Percentiles rank a stretch among this genome's conserved stretches.
Evolutionary conservation across 2,113 vertebrate species (phyloP).

Genomic region (Mesitornis unicolor): DNA sequence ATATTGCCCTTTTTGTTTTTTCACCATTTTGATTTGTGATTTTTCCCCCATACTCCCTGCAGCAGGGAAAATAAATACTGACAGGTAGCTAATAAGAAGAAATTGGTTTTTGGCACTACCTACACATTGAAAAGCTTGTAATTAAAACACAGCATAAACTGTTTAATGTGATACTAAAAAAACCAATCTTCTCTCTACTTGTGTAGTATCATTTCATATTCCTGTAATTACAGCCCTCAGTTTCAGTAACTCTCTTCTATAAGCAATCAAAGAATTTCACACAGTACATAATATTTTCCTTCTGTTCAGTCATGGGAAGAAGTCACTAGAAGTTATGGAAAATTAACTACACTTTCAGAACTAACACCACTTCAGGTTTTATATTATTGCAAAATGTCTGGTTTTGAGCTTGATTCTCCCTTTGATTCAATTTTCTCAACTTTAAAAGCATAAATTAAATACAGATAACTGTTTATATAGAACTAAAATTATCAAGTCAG

Average conservation of each 20-base stretch:
- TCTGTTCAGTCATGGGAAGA: not conserved
- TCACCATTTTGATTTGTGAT: not conserved
- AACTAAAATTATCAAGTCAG: not conserved
- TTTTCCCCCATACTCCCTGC: rapidly evolving
- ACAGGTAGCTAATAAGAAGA: not conserved
- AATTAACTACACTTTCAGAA: not conserved
- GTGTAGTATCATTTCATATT: not conserved
- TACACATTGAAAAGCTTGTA: not conserved
- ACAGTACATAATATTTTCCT: not conserved
- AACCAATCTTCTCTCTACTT: not conserved
- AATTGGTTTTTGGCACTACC: not conserved
- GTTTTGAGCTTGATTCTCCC: not conserved
- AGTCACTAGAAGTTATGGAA: not conserved
- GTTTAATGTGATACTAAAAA: not conserved
- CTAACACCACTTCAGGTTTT: not conserved
- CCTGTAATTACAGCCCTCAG: not conserved
- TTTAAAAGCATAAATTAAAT: not conserved
- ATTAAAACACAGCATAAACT: not conserved
- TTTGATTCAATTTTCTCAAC: not conserved
- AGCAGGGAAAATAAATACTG: not conserved
- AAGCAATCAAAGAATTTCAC: not conserved
- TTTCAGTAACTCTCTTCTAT: not conserved
- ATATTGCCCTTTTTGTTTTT: not conserved
- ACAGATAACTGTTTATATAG: not conserved
- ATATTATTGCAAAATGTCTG: not conserved